Base-by-base conservation (phyloP, 2,797 vertebrate genomes). In the Ara ararauna region DNA sequence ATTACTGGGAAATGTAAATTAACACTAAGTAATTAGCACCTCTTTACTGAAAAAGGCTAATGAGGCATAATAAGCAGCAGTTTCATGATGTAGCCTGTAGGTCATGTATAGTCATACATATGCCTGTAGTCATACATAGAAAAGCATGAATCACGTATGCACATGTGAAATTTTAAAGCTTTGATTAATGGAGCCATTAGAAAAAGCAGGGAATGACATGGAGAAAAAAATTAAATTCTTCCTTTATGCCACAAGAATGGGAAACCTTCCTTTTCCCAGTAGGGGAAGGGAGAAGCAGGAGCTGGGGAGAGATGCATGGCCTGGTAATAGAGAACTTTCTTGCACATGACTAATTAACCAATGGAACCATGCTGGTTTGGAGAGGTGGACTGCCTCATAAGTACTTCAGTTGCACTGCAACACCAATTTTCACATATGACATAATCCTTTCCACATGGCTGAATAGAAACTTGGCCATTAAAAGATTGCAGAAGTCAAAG, bases 1-100 rank as follows among this genome's bases (percentile, higher is more conserved):
- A 82, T 48, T 86, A 60, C 40, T 71, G 51, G 54, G 50, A 93
- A 80, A 76, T 86, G 51, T 13, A 91, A 96, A 88, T 89, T 75
- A 92, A 71, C 0, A 1, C n/a, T 50, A 70, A 87, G 29, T 80
- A 86, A 85, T 93, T 87, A 93, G 26, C 38, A 80, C 30, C 53
- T 65, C 32, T 71, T 27, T 67, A 18, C 19, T 66, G 60, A 47
- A 87, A 58, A 95, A 76, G 12, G 14, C 40, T 81, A 74, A 71
- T 26, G 29, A 92, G 74, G 75, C 84, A 81, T 7, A 75, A 88
- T 0, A 78, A 72, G 45, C 82, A 86, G 76, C 80, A 93, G 56
- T 87, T 94, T 34, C 71, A 38, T 10, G 3, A 32, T 48, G 56
- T 64, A 71, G 83, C 83, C 85, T 94, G 77, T 86, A 96, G 87